These are phyloP conservation scores for Hippasteria phrygiana DNA, from an alignment of 53 echinoderm and acorn worm species.

Conservation along the genomic window DNA sequence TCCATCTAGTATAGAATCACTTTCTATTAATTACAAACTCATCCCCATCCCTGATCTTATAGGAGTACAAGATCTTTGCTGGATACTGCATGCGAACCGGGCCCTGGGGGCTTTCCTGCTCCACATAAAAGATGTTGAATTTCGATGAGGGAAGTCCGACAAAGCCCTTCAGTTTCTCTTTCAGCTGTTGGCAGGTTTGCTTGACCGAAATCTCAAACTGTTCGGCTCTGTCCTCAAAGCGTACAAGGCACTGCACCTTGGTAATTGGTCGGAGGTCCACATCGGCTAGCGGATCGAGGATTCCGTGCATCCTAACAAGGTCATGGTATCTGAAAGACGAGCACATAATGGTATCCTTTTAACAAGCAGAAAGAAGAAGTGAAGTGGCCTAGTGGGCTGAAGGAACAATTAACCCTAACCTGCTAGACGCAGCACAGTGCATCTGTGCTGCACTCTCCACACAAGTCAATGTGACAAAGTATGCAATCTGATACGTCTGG, in stretches of 20 bases:
- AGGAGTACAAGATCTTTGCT: conserved; percentile 51
- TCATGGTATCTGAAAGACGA: conserved; percentile 77
- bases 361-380: too few relatives aligned
- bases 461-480: too few relatives aligned
- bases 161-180: conserved; percentile 65
- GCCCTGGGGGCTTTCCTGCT: background rate
- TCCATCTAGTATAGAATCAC: too few relatives aligned
- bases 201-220: conserved; percentile 63
- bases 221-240: conserved; percentile 50
- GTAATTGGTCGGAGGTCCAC: conserved; percentile 70
- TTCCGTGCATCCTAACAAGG: conserved; percentile 66
- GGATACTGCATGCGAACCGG: conserved; percentile 1
- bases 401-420: too few relatives aligned
- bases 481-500: too few relatives aligned
- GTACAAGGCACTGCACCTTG: conserved; percentile 61
- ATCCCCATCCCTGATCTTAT: conserved; percentile 68
- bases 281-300: conserved; percentile 71
- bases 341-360: too few relatives aligned
- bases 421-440: too few relatives aligned
- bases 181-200: conserved; percentile 74
- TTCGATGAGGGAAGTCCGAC: conserved; percentile 52
- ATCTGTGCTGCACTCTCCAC: too few relatives aligned
- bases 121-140: conserved; percentile 45
- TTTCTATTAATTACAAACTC: conserved; percentile 61
- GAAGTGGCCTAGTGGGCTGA: too few relatives aligned